Percentiles rank a stretch among this genome's conserved stretches.
Evolutionary conservation across 2,113 vertebrate species (phyloP).

Genomic region (Microcebus ravelobensis): DNA sequence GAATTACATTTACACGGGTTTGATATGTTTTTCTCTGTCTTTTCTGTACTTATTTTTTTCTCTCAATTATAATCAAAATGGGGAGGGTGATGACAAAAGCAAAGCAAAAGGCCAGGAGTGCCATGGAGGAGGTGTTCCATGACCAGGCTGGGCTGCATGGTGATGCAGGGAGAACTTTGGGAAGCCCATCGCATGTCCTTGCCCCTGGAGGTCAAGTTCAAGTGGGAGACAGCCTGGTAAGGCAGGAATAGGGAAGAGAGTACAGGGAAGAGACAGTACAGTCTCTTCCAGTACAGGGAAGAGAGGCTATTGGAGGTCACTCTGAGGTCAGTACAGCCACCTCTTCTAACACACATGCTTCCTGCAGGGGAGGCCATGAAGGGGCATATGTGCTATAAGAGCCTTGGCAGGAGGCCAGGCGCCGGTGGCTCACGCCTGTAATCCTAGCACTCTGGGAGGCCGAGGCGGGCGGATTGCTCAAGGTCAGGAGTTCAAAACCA

Average conservation of each 20-base stretch:
- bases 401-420: too few species aligned
- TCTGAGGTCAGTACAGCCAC: neutral
- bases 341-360: neutral
- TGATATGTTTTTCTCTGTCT: neutral
- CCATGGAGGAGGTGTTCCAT: neutral
- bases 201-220: neutral
- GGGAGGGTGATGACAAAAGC: neutral
- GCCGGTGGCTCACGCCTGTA: too few species aligned
- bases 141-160: neutral
- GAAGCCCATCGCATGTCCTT: neutral
- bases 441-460: too few species aligned
- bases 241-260: neutral
- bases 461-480: too few species aligned
- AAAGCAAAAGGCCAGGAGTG: neutral
- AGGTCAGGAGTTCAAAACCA: too few species aligned
- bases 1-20: neutral
- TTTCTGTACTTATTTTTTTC: slow-evolving; percentile 10
- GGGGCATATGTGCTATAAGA: neutral
- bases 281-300: neutral
- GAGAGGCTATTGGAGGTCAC: neutral
- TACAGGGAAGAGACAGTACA: too few species aligned
- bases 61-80: slow-evolving; percentile 16
- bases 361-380: neutral
- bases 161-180: neutral
- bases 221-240: neutral